Percentiles rank a stretch among this genome's conserved stretches.
These are phyloP conservation scores for Motacilla alba DNA, from an alignment of 2,113 vertebrate species.

Conservation along the genomic window DNA sequence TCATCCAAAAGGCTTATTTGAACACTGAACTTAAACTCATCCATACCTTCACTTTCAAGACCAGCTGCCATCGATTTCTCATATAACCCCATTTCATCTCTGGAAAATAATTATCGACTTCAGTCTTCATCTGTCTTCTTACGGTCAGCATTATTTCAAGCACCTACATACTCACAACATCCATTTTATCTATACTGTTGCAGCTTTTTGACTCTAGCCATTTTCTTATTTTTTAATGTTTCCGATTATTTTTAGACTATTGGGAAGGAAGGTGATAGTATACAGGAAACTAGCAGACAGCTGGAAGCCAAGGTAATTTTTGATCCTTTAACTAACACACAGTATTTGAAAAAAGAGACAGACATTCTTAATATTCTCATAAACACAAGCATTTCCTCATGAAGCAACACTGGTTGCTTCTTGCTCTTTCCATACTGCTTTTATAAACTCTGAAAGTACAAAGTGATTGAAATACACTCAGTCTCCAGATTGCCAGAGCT, in stretches of 20 bases:
- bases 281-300: background rate
- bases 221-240: background rate
- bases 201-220: background rate
- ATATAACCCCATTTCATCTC: background rate
- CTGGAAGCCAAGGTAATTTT: background rate
- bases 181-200: background rate
- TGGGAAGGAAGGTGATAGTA: background rate
- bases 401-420: background rate
- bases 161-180: background rate
- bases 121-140: background rate
- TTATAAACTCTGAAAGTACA: slow-evolving; percentile 5
- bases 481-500: background rate
- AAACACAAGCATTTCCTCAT: slow-evolving; percentile 43
- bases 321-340: background rate
- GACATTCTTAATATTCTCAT: slow-evolving; percentile 32
- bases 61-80: background rate
- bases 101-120: background rate
- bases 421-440: slow-evolving; percentile 15
- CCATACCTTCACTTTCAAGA: background rate
- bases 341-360: background rate
- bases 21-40: background rate
- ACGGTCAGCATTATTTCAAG: background rate
- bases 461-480: background rate
- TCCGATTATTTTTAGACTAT: background rate
- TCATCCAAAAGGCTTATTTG: background rate